A percentile compares a stretch with the other conserved stretches of the same genome.
These are phyloP conservation scores for Falcunculus frontatus DNA, from an alignment of 2,113 vertebrate species.

Conservation along the genomic window DNA sequence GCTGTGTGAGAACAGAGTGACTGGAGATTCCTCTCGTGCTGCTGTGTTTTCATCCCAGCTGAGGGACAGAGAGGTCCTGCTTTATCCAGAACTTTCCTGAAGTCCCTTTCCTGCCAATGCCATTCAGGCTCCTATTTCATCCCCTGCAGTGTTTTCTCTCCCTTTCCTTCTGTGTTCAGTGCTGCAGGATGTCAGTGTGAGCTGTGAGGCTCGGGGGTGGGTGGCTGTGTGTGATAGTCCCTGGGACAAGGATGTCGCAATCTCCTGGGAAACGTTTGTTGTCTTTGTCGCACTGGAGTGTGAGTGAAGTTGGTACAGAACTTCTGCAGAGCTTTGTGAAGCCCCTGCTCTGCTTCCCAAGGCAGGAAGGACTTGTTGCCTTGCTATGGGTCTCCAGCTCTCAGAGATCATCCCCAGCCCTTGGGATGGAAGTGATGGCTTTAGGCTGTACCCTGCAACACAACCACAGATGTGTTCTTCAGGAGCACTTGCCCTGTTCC, in stretches of 20 bases:
- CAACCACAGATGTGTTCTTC: fast-evolving
- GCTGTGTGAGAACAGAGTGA: not conserved
- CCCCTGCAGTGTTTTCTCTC: not conserved
- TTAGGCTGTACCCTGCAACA: not conserved
- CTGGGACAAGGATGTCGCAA: fast-evolving
- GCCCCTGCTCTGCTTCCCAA: not conserved
- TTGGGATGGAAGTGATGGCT: not conserved
- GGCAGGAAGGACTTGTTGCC: not conserved
- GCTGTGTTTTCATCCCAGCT: not conserved
- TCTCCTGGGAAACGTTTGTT: not conserved
- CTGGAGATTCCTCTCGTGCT: not conserved
- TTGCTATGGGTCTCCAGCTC: not conserved
- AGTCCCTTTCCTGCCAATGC: not conserved
- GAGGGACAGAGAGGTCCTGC: not conserved
- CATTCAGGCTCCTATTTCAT: fast-evolving
- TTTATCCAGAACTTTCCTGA: not conserved
- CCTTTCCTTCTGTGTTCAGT: not conserved
- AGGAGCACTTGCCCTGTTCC: not conserved
- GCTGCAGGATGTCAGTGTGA: not conserved
- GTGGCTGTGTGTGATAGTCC: not conserved
- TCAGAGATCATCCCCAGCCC: not conserved
- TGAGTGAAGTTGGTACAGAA: not conserved
- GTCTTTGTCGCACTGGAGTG: not conserved
- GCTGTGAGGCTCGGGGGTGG: not conserved
- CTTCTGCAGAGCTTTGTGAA: not conserved